Evolutionary conservation across 2,888 invertebrate species (phyloP).

Genomic region (Ectemnius continuus): DNA sequence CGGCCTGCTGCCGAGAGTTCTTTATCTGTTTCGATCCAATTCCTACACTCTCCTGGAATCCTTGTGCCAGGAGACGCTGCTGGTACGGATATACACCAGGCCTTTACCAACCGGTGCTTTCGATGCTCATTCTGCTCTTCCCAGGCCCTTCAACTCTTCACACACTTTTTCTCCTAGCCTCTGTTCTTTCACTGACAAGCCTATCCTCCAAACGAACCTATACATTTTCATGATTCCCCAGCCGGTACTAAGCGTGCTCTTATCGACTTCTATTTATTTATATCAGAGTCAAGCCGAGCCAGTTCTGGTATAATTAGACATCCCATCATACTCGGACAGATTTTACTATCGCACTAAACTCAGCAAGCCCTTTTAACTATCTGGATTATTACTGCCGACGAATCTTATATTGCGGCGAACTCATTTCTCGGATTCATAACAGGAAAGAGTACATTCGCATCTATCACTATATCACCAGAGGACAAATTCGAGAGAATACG

Average conservation of each 20-base stretch:
- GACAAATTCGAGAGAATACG: no score
- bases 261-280: no score
- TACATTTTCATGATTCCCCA: slow-evolving; percentile 17
- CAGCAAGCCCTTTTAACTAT: no score
- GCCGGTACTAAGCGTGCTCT: slow-evolving; percentile 14
- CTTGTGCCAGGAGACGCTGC: slow-evolving; percentile 46
- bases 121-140: slow-evolving; percentile 1
- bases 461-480: no score
- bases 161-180: not conserved
- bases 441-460: no score
- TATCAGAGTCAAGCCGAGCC: no score
- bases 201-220: slow-evolving; percentile 40
- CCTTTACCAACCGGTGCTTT: slow-evolving; percentile 13
- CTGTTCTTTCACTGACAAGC: slow-evolving; percentile 32
- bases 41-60: slow-evolving; percentile 44
- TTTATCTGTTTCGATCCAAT: slow-evolving; percentile 53
- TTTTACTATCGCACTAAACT: no score
- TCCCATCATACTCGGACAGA: no score
- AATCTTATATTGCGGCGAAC: no score
- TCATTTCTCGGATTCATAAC: no score
- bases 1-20: slow-evolving; percentile 43
- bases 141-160: slow-evolving; percentile 6
- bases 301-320: no score
- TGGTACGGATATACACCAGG: slow-evolving; percentile 56
- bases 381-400: no score